Percentiles rank a stretch among this genome's conserved stretches.
These are phyloP conservation scores for Cavia aperea DNA, from an alignment of 2,113 vertebrate species.

Conservation along the genomic window DNA sequence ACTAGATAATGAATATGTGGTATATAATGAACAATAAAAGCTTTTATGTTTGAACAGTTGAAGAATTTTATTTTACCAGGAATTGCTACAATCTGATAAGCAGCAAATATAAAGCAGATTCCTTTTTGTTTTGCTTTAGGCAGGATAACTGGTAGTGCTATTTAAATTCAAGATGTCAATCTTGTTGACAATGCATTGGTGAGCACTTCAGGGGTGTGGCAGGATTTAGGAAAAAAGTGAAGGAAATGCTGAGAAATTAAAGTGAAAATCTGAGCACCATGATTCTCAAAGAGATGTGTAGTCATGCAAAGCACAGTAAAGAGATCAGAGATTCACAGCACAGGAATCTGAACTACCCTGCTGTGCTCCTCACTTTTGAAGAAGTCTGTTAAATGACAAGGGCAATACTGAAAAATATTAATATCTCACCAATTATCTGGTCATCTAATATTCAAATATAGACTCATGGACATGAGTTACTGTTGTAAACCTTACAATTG, in stretches of 20 bases:
- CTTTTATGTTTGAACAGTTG: background rate
- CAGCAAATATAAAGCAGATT: background rate
- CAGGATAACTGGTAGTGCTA: background rate
- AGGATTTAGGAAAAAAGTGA: background rate
- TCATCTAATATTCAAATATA: slow-evolving; percentile 29
- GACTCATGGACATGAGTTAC: background rate
- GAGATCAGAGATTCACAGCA: slow-evolving; percentile 8
- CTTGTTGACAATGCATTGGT: background rate
- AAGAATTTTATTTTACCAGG: background rate
- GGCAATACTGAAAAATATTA: slow-evolving; percentile 13
- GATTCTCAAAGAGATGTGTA: background rate
- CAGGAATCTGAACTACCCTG: background rate
- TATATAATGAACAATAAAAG: background rate
- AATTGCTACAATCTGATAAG: background rate
- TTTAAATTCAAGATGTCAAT: background rate
- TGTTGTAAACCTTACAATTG: too few relatives aligned
- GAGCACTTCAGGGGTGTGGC: background rate
- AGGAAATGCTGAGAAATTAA: slow-evolving; percentile 10
- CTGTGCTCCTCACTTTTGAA: slow-evolving; percentile 41
- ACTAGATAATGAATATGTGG: background rate
- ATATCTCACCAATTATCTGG: slow-evolving; percentile 5
- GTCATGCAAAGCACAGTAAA: background rate
- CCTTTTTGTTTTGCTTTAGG: slow-evolving; percentile 1
- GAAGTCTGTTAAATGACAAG: slow-evolving; percentile 38
- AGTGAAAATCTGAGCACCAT: background rate